A percentile compares a stretch with the other conserved stretches of the same genome.
phyloP scores from a whole-genome alignment of 2,797 vertebrate genomes.

The Lagodon rhomboides region DNA sequence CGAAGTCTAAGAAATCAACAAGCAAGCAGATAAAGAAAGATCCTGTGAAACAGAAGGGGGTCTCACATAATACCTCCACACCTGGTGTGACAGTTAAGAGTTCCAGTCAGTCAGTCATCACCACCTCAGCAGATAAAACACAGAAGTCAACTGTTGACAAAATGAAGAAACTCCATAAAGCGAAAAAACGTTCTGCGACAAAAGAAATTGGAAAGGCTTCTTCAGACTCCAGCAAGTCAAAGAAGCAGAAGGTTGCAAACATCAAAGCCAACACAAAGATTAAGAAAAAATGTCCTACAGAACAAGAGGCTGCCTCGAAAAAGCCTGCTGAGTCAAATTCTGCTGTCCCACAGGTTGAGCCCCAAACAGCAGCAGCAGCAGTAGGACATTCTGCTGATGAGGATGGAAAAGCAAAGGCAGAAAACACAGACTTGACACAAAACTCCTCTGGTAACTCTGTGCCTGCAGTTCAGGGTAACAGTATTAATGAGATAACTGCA shows the following conservation, averaged over 20 bases:
- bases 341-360: not conserved
- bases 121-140: conserved; percentile 6
- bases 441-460: not conserved
- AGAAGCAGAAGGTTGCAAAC: conserved; percentile 27
- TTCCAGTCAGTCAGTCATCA: not conserved
- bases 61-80: not conserved
- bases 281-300: not conserved
- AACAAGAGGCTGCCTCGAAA: not conserved
- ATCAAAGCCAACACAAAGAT: conserved; percentile 7
- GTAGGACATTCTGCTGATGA: conserved; percentile 5
- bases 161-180: conserved; percentile 14
- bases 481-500: not conserved
- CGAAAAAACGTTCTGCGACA: not conserved
- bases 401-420: conserved; percentile 12
- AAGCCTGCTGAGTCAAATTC: not conserved
- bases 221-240: conserved; percentile 28
- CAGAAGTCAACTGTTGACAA: not conserved
- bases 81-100: not conserved
- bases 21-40: conserved; percentile 12
- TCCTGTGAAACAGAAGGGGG: not conserved
- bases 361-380: not conserved
- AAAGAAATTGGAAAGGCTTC: not conserved
- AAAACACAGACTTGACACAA: conserved; percentile 22
- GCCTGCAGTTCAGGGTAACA: not conserved
- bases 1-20: not conserved